Base-by-base conservation (phyloP, 2,113 vertebrate species). In the Myodes glareolus region DNA sequence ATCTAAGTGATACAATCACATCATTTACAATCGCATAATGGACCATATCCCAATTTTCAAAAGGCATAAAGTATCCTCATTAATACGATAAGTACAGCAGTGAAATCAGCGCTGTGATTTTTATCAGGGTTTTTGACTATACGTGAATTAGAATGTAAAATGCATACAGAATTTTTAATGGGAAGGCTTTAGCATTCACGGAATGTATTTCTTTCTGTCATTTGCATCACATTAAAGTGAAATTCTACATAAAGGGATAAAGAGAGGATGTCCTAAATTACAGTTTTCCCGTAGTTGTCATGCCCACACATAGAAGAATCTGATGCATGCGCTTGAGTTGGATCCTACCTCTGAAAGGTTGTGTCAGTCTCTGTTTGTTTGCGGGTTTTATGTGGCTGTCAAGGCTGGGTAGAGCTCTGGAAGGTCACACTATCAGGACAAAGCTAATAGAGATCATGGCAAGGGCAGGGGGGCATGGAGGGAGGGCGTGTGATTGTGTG, bases 61-160 rank as follows among this genome's bases (percentile, higher is more conserved):
- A 99, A 99, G 98, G 98, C 98, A 99, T 98, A 99, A 99, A 99
- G 98, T 99, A 99, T 99, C 98, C 98, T 99, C 98, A 99, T 99
- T 99, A 99, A 99, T 99, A 98, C 98, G 98, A 97, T 99, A 98
- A 99, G 99, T 99, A 98, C 98, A 98, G 98, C 98, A 98, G 99
- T 99, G 98, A 99, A 99, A 99, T 99, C 99, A 99, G 98, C 98
- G 94, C 98, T 97, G 98, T 98, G 99, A 99, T 99, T 99, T 99
- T 98, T 99, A 99, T 99, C 99, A 98, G 98, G 97, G 98, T 98
- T 99, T 99, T 98, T 99, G 98, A 99, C 98, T 99, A 98, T 98
- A 99, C 98, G 98, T 99, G 99, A 99, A 99, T 99, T 99, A 98
- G 98, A 99, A 98, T 99, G 98, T 98, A 98, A 99, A 98, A 99